These are phyloP conservation scores for Chloroceryle inda DNA, from an alignment of 2,797 vertebrate genomes.

Conservation along the genomic window DNA sequence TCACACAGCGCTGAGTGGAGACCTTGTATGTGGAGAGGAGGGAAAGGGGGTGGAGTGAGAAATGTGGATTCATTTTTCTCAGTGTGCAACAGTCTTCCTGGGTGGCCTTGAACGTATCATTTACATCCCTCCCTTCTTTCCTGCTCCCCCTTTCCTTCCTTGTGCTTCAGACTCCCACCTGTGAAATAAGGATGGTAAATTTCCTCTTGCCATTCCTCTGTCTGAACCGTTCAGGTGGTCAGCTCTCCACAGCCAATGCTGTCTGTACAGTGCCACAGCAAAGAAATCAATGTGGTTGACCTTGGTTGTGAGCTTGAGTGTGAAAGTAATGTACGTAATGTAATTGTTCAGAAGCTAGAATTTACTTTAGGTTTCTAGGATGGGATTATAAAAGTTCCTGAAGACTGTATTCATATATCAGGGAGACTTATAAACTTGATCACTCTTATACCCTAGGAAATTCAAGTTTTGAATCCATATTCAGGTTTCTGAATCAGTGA, in stretches of 20 bases:
- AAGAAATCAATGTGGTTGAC: background rate
- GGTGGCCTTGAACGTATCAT: conserved; percentile 38
- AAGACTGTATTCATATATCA: fast-evolving
- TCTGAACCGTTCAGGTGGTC: background rate
- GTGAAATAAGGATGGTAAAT: background rate
- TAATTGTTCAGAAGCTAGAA: background rate
- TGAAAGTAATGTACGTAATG: background rate
- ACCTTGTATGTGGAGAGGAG: background rate
- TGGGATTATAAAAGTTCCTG: background rate
- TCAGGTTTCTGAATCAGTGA: background rate
- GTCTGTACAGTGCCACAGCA: background rate
- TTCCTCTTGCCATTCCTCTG: background rate
- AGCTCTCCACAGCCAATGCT: background rate
- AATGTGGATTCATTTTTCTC: background rate
- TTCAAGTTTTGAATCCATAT: background rate
- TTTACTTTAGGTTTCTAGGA: background rate
- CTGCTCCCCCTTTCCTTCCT: conserved; percentile 29
- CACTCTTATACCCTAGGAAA: background rate
- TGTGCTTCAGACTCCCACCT: background rate
- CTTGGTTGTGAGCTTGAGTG: background rate
- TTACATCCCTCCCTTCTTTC: conserved; percentile 10
- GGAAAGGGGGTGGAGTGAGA: background rate
- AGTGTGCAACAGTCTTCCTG: conserved; percentile 11
- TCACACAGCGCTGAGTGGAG: background rate
- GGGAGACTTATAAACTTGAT: background rate